These are phyloP conservation scores for Griposia aprilina DNA, from an alignment of 2,888 invertebrate genomes.

Conservation along the genomic window DNA sequence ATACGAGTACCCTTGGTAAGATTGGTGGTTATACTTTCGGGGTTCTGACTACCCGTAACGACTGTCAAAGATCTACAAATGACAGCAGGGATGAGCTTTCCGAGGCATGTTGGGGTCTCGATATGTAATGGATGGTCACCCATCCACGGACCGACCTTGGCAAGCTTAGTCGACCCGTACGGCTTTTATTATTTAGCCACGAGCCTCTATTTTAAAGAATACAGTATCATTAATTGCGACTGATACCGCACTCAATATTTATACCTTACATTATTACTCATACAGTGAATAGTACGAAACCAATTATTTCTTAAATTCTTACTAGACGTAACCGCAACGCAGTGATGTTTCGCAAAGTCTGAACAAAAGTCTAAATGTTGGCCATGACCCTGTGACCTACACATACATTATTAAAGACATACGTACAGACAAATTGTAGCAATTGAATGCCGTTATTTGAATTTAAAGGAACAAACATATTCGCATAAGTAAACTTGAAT, in stretches of 20 bases:
- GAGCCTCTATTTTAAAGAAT: background rate
- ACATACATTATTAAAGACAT: conserved; percentile 3
- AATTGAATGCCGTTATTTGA: conserved; percentile 10
- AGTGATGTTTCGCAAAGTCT: conserved; percentile 49
- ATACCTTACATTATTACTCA: background rate
- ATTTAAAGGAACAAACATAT: background rate
- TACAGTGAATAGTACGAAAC: conserved; percentile 1
- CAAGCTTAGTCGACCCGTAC: background rate
- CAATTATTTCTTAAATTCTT: conserved; percentile 35
- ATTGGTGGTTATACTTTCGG: background rate
- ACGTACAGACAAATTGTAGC: background rate
- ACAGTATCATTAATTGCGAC: background rate
- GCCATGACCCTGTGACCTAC: conserved; percentile 54
- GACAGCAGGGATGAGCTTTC: background rate
- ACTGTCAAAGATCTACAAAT: background rate
- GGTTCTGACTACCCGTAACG: background rate
- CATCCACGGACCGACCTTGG: background rate
- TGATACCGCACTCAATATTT: background rate
- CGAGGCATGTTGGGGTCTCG: no score
- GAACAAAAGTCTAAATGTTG: conserved; percentile 43
- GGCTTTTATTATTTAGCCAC: background rate
- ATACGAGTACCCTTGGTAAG: background rate
- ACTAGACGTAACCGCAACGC: conserved; percentile 23
- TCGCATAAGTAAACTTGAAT: conserved; percentile 26
- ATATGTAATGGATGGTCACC: background rate